These are phyloP conservation scores for Engystomops pustulosus DNA, from an alignment of 2,113 vertebrate genomes.

Conservation along the genomic window DNA sequence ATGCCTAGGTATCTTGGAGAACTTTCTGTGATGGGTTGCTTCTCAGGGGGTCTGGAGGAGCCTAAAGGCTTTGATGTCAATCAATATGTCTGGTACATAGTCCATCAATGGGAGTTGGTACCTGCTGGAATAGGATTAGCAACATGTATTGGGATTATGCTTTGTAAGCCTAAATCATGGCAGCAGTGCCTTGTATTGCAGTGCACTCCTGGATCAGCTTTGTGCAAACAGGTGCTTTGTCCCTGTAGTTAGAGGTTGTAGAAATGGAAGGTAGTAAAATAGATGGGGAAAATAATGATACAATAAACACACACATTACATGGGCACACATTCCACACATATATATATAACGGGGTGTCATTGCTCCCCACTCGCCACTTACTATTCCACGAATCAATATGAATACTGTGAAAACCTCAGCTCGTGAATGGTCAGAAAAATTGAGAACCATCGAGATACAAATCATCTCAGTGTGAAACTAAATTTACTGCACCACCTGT, in stretches of 20 bases:
- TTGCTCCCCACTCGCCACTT: neutral
- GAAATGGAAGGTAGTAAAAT: neutral
- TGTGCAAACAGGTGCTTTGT: slow-evolving; percentile 42
- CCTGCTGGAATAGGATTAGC: neutral
- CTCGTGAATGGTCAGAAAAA: neutral
- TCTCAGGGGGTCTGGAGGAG: neutral
- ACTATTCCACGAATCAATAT: neutral
- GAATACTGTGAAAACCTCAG: neutral
- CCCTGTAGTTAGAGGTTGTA: neutral
- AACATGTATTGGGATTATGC: neutral
- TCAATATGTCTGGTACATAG: neutral
- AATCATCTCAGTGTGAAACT: slow-evolving; percentile 9
- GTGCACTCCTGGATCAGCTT: neutral
- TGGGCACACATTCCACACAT: neutral
- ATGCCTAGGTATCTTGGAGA: neutral
- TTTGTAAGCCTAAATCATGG: neutral
- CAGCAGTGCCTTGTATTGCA: neutral
- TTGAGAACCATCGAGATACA: neutral
- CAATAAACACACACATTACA: neutral
- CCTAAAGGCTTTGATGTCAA: slow-evolving; percentile 1
- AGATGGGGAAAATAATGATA: neutral
- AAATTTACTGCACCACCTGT: slow-evolving; percentile 2
- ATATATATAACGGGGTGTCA: neutral
- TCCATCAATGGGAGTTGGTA: neutral
- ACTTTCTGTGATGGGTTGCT: slow-evolving; percentile 18